Evolutionary conservation across 2,113 vertebrate genomes (phyloP), one percentile per base, ranked within the genome.

Genomic region (Solea senegalensis): DNA sequence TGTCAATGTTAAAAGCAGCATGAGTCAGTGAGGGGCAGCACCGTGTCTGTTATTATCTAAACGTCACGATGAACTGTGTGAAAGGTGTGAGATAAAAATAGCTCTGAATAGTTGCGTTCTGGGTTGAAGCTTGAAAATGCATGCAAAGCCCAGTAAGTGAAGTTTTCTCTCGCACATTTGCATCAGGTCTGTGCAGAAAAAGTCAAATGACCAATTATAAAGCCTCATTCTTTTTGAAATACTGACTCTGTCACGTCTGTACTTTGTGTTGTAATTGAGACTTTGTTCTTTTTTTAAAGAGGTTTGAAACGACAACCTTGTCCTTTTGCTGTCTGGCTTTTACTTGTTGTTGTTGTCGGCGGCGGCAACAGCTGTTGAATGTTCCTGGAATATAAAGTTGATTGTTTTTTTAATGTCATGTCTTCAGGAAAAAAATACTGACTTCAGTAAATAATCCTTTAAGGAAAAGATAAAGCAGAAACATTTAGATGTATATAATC

Each of bases 11-110:
- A 56, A 8, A 49, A 62, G 67, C 40, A 69, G 59, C 9, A 59
- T 80, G 68, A 78, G 45, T 82, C 67, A 80, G 57, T 58, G 54
- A 54, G 28, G 26, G 3, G 50, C 51, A 60, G 54, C 65, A 45
- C 46, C 46, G 56, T 54, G 55, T 71, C 48, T 63, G 59, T 51
- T 46, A n/a, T 66, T 66, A 49, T 72, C 14, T 15, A 69, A 4
- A 48, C 49, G 53, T 52, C 27, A 44, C 65, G 4, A 51, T 72
- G 41, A 73, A 64, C 56, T 48, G 54, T 27, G 13, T 28, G 9
- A 64, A 60, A 63, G 34, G 12, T 7, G 9, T 1, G 15, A 34
- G 11, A n/a, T 27, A 16, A 40, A 44, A 53, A 27, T 54, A 43
- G 16, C 10, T 53, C 10, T 28, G 4, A 46, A 9, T 26, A 5